Evolutionary conservation across 2,888 invertebrate species (phyloP).

Genomic region (Tenthredo amoena): DNA sequence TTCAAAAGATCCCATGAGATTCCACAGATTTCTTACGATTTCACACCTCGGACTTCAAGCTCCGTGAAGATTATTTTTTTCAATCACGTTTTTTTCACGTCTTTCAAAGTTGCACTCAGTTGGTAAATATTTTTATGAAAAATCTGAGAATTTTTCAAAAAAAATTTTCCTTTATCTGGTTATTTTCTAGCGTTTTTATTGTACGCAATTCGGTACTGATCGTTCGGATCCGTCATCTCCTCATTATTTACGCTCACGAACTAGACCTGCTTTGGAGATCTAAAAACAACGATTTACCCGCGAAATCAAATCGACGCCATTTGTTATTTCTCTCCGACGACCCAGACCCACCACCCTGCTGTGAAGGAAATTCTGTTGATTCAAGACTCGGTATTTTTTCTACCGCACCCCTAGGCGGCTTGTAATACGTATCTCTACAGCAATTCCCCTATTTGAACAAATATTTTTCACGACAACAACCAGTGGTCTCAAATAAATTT

Average conservation of each 20-base stretch:
- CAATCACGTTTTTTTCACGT: no score
- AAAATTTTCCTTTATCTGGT: background rate
- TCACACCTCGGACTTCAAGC: no score
- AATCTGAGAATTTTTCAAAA: no score
- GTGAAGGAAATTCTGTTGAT: slow-evolving; percentile 25
- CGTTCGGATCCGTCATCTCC: background rate
- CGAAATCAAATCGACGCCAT: slow-evolving; percentile 14
- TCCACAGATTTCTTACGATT: no score
- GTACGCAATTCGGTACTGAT: background rate
- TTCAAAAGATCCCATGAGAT: no score
- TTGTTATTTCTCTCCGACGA: slow-evolving; percentile 35
- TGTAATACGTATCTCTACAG: background rate
- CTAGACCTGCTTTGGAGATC: background rate
- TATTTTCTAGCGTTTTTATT: background rate
- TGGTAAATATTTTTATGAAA: no score
- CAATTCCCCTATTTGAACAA: background rate
- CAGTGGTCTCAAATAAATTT: no score
- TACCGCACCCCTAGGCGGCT: background rate
- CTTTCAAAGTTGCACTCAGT: no score
- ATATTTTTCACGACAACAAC: no score
- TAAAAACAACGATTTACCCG: slow-evolving; percentile 31
- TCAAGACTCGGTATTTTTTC: slow-evolving; percentile 6
- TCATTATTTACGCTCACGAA: slow-evolving; percentile 34
- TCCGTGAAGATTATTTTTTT: no score
- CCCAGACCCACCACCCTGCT: background rate